Percentiles rank a stretch among this genome's conserved stretches.
phyloP scores from a whole-genome alignment of 2,888 invertebrate genomes.

The Eupeodes latifasciatus region DNA sequence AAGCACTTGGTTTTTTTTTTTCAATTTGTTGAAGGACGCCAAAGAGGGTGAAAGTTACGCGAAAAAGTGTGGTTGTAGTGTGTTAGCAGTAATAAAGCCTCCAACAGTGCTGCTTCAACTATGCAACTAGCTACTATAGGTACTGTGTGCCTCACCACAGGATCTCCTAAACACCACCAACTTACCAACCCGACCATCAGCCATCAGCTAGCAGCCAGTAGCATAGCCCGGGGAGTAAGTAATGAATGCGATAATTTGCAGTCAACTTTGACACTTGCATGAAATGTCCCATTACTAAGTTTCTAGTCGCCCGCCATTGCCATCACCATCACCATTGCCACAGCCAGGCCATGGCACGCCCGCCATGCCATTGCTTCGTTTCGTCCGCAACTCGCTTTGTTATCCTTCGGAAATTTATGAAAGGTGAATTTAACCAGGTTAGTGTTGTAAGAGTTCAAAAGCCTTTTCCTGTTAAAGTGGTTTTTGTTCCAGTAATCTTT shows the following conservation, averaged over 20 bases:
- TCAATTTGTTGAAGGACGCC: background rate
- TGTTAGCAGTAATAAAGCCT: background rate
- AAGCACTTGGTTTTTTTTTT: constrained; percentile 13
- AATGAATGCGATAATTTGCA: constrained; percentile 76
- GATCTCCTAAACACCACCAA: constrained; percentile 10
- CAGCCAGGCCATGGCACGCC: too few species aligned
- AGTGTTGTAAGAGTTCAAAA: too few species aligned
- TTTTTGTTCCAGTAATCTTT: too few species aligned
- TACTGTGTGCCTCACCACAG: constrained; percentile 37
- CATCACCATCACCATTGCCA: background rate
- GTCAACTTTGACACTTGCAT: constrained; percentile 76
- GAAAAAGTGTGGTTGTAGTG: background rate
- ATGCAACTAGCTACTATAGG: background rate
- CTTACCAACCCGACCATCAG: background rate
- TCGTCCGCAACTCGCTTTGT: background rate
- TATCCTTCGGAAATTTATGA: constrained; percentile 37
- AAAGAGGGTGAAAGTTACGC: background rate
- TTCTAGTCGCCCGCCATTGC: constrained; percentile 26
- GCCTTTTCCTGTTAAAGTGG: too few species aligned
- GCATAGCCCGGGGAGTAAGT: constrained; percentile 61
- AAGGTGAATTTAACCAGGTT: constrained; percentile 13
- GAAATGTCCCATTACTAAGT: constrained; percentile 75
- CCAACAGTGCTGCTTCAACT: constrained; percentile 52
- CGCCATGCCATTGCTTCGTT: too few species aligned
- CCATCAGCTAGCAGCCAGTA: constrained; percentile 17